Base-by-base conservation (phyloP, 2,888 invertebrate genomes). In the Folsomia manolachei region DNA sequence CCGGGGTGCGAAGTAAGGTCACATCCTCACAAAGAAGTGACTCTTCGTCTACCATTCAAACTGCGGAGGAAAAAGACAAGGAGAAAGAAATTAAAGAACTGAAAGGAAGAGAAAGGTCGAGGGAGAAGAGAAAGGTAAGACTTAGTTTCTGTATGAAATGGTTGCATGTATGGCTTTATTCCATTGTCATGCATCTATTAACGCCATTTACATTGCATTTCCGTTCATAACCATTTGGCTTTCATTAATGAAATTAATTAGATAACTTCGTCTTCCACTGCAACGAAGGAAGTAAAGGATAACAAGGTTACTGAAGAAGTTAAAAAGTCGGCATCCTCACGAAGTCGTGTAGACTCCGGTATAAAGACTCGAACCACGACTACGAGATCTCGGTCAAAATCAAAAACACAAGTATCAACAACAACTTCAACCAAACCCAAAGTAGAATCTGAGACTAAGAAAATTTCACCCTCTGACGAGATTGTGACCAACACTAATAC, bases 401-500 rank as follows among this genome's bases (percentile, higher is more conserved):
- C 52, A 63, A 71, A 68, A 66, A 71, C 52, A 63, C 39, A 27
- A 21, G 51, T 23, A 26, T n/a, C n/a, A n/a, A 67, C 39, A 39
- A 39, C 60, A 51, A 18, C 18, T 19, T 53, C 67, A 23, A 19
- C 52, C 51, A 66, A n/a, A 21, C 7, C 52, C 7, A 67, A 52
- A 52, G 60, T 67, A 2, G 67, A 67, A 24, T 52, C 56, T 53
- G 67, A 56, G 25, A 18, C 25, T 4, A 67, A 67, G 27, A 56
- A 56, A 56, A 39, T 39, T 39, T 39, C 39, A 39, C 39, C 39
- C 4, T 56, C 56, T 19, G 56, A 56, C 7, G 18, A 51, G 9
- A 18, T 51, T 18, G 21, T 21, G 7, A 56, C 19, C 56, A 21
- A 19, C 19, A 71, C 53, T 27, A 65, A 53, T 23, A 82, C 84